Base-by-base conservation (phyloP, 2,888 invertebrate species). In the Archips xylosteana region DNA sequence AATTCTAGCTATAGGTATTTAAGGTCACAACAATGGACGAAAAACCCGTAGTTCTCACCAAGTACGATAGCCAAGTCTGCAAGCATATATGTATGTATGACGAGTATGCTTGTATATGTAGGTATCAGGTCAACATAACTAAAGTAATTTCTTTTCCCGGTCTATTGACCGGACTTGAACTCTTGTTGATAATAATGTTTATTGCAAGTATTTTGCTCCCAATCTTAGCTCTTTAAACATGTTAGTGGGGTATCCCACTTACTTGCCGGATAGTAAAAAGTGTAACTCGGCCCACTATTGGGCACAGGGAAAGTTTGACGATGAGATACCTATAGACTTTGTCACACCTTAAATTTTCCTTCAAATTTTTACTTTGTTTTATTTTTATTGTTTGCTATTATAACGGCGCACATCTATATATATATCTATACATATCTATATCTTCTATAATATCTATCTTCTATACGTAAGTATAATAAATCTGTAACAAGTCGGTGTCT, bases 131-230 rank as follows among this genome's bases (percentile, higher is more conserved):
- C 59, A 60, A 36, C 36, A 13, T 60, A 60, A 23, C 60, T 32
- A 2, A 36, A 36, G 54, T 6, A 32, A 65, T 49, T 51, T 32
- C 23, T 39, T 34, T 71, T 66, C 65, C 49, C 47, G 13, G 60
- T 47, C 70, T 32, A 65, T 42, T 51, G 54, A 57, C 62, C 45
- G 34, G 23, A 23, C n/a, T 9, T 70, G 65, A 71, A 60, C 71
- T 42, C 65, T 54, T 9, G 13, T 32, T n/a, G 71, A 71, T 71
- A 71, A 71, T 49, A 60, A 59, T 61, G 59, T 51, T 23, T 71
- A 12, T 45, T 60, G 12, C 42, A 66, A 66, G 65, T 71, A 51
- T 60, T 60, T 60, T 65, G 60, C 65, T 60, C 71, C n/a, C 47
- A 49, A 36, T 62, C 8, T 12, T 36, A 60, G 36, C 6, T 32